Percentiles rank a stretch among this genome's conserved stretches.
phyloP scores from a whole-genome alignment of 2,888 invertebrate species.

The Erebia aethiops region DNA sequence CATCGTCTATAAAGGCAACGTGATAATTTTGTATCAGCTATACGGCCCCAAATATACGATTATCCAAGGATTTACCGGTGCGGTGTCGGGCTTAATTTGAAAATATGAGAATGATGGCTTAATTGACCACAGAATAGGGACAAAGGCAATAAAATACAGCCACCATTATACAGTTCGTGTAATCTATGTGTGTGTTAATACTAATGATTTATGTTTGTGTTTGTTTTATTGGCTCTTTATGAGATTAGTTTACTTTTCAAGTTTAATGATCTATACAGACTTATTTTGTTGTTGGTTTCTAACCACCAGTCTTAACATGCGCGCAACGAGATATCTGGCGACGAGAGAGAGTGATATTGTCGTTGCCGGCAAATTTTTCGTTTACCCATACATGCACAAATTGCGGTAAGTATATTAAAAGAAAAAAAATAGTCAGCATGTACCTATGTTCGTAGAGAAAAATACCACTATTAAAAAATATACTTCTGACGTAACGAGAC shows the following conservation, averaged over 20 bases:
- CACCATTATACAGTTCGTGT: slow-evolving; percentile 30
- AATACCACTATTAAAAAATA: too few relatives aligned
- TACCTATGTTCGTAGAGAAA: too few relatives aligned
- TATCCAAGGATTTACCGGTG: slow-evolving; percentile 69
- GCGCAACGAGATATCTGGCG: too few relatives aligned
- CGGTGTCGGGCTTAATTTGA: slow-evolving; percentile 68
- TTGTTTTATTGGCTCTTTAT: slow-evolving; percentile 6
- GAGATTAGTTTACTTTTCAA: background rate
- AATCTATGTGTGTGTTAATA: slow-evolving; percentile 26
- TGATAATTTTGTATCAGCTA: slow-evolving; percentile 58
- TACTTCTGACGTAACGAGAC: too few relatives aligned
- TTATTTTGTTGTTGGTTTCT: too few relatives aligned
- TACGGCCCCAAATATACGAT: slow-evolving; percentile 65
- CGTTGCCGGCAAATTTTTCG: too few relatives aligned
- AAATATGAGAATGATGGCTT: slow-evolving; percentile 72
- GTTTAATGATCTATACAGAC: background rate
- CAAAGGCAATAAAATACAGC: slow-evolving; percentile 37
- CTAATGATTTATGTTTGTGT: slow-evolving; percentile 22
- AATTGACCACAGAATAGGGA: slow-evolving; percentile 62
- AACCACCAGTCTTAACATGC: too few relatives aligned
- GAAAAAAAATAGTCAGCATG: too few relatives aligned
- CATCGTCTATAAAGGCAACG: slow-evolving; percentile 37
- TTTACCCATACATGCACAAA: too few relatives aligned
- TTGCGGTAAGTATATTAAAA: too few relatives aligned
- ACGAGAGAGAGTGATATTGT: too few relatives aligned